Base-by-base conservation (phyloP, 2,113 vertebrate genomes). In the Atrichornis clamosus region DNA sequence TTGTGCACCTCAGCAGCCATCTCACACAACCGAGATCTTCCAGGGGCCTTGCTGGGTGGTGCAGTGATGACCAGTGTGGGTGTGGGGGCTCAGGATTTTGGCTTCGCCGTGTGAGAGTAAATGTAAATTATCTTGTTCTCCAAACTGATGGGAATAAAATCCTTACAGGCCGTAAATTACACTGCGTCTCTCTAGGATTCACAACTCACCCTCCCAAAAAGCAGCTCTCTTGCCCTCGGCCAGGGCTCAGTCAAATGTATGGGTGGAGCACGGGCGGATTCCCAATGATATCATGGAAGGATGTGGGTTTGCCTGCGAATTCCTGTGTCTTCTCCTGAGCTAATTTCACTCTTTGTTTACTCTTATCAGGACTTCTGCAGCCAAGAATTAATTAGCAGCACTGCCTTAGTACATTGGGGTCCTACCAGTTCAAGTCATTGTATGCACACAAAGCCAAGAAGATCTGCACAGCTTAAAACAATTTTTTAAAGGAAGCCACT, bases 331-430 rank as follows among this genome's bases (percentile, higher is more conserved):
- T 96, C 92, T 97, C 87, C 84, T n/a, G 65, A 84, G 84, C 87
- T 95, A 90, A 95, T 95, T 95, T 93, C 87, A 56, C 89, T 92
- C 93, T 95, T 92, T 96, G 95, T 95, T 97, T 95, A 96, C 92
- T 90, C 95, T 97, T 95, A 96, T 93, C 96, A 96, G 90, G 85
- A 63, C 44, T 50, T 93, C 87, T 37, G 88, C 92, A 87, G 94
- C 90, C 92, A 97, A 95, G 90, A 95, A 95, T 87, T 95, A 91
- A 93, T 95, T 95, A 95, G 89, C 87, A 75, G 62, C 41, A 5
- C 65, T 95, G 84, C 64, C 70, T 81, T 8, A 77, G 83, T 65
- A 67, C 81, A 9, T 15, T 15, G 7, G 49, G 92, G 82, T 94
- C 91, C 81, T 67, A 94, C 74, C 76, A 93, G 94, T 93, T 94